Base-by-base conservation (phyloP, 2,113 vertebrate species). In the Cavia aperea region DNA sequence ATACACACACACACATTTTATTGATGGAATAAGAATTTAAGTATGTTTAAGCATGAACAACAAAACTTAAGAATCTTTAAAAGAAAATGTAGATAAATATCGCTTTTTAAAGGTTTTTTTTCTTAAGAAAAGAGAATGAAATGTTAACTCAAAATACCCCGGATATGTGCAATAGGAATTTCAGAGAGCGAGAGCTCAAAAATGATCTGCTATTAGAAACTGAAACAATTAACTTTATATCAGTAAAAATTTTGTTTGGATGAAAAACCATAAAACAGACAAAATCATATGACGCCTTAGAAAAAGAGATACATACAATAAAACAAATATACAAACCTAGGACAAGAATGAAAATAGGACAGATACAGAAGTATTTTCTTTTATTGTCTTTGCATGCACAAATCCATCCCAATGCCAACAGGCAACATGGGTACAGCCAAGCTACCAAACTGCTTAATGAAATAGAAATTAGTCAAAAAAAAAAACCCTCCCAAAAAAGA, bases 191-290 rank as follows among this genome's bases (percentile, higher is more conserved):
- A 85, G n/a, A 43, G 13, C 54, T 77, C 46, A 89, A 79, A 88
- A 82, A 86, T 72, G n/a, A 93, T 36, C 62, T 62, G 12, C 79
- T 13, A 24, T 19, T 82, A 88, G 26, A 94, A 88, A 81, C 68
- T 65, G 90, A 90, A 88, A 14, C 66, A 63, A 56, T 4, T 39
- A 72, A 82, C 33, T 26, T 63, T 70, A 51, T 29, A 73, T 54
- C 15, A 79, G 29, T 43, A 94, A 36, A 89, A 95, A 86, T 62
- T 23, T 78, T 94, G 60, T 87, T 91, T n/a, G 33, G 36, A 46
- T 83, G 23, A 89, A 95, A 92, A 91, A 81, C 49, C 33, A 81
- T 83, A 79, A 93, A 82, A 89, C 60, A 89, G 18, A 86, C 46
- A 26, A 93, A 91, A 91, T 56, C 19, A 24, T 87, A 73, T 54